Evolutionary conservation across 1,140 invertebrate species (phyloP).

Genomic region (Conus ventricosus): DNA sequence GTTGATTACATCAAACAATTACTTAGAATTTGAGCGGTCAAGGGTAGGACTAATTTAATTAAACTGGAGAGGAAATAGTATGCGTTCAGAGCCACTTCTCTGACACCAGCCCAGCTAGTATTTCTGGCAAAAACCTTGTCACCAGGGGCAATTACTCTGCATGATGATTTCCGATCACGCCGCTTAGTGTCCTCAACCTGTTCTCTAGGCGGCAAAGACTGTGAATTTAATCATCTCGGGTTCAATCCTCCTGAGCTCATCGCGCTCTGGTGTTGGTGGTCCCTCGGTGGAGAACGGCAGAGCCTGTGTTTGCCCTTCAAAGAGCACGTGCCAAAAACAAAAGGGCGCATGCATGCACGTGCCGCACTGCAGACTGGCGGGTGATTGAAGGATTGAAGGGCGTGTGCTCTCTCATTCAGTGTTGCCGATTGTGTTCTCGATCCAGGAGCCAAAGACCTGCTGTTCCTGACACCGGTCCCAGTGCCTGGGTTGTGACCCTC

Average conservation of each 20-base stretch:
- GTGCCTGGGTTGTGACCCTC: no score
- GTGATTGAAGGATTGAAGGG: background rate
- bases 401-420: background rate
- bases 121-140: background rate
- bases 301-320: slow-evolving; percentile 5
- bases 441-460: background rate
- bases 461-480: background rate
- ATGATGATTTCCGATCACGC: slow-evolving; percentile 33
- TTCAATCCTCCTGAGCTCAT: slow-evolving; percentile 8
- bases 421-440: background rate
- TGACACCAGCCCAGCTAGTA: no score
- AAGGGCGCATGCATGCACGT: slow-evolving; percentile 25
- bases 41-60: no score
- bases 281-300: background rate
- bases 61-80: no score
- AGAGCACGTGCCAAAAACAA: slow-evolving; percentile 31
- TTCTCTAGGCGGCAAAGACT: slow-evolving; percentile 15
- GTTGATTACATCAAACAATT: background rate
- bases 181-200: background rate
- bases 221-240: slow-evolving; percentile 26
- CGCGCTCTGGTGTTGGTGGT: slow-evolving; percentile 14
- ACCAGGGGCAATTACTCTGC: slow-evolving; percentile 17
- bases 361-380: slow-evolving; percentile 20
- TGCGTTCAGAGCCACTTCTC: no score
- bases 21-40: no score